Evolutionary conservation across 2,888 invertebrate genomes (phyloP).

Genomic region (Cosmorhoe ocellata): DNA sequence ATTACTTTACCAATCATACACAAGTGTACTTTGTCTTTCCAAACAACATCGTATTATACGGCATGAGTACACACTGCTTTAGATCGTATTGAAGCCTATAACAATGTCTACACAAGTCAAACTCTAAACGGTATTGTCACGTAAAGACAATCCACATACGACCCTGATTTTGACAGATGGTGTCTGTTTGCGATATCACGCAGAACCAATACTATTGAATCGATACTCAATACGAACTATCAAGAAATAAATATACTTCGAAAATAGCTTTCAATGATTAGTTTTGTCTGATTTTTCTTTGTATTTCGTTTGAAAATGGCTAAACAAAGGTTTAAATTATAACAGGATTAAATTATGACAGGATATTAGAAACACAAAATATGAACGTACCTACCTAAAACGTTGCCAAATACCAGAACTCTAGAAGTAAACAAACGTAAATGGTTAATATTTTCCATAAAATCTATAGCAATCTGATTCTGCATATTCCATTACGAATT

Average conservation of each 20-base stretch:
- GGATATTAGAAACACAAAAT: too few relatives aligned
- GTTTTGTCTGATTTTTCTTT: background rate
- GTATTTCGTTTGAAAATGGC: background rate
- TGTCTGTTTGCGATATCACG: constrained; percentile 25
- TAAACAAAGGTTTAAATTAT: too few relatives aligned
- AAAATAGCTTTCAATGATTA: background rate
- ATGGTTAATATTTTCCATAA: too few relatives aligned
- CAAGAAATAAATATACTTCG: constrained; percentile 1
- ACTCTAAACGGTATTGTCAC: constrained; percentile 27
- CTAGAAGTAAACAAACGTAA: too few relatives aligned
- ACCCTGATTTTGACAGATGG: constrained; percentile 33
- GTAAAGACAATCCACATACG: constrained; percentile 32
- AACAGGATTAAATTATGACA: too few relatives aligned
- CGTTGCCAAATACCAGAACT: too few relatives aligned
- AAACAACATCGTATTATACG: too few relatives aligned
- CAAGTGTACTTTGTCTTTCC: too few relatives aligned
- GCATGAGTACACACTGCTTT: background rate
- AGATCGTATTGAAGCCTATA: constrained; percentile 1
- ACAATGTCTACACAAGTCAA: constrained; percentile 9
- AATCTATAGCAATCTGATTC: too few relatives aligned
- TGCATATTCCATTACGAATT: too few relatives aligned
- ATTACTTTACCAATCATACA: too few relatives aligned
- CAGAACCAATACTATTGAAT: constrained; percentile 20
- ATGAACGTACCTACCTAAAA: too few relatives aligned
- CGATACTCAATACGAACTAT: constrained; percentile 13